Evolutionary conservation across 2,888 invertebrate species (phyloP), one percentile per base, ranked within the genome.

Genomic region (Agriopis aurantiaria): DNA sequence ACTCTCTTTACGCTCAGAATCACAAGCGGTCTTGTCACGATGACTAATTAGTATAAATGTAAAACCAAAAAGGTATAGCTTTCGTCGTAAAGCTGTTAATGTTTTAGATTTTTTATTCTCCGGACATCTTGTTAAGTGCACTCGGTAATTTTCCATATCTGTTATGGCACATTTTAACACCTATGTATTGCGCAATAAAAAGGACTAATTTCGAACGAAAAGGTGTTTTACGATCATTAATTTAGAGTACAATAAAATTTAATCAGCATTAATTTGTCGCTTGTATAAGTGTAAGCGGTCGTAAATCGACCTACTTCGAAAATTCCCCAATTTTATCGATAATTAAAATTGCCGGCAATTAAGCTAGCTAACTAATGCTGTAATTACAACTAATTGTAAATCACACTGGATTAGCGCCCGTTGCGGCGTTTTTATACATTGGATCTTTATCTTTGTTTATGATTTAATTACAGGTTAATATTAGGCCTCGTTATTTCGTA

Each of bases 301-400:
- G 87, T 91, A 91, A 90, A 91, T 78, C 79, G 79, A 78, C 74
- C 78, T 78, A 82, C 78, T 83, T 82, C 75, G 78, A 77, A 84
- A 86, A 85, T 85, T 84, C 84, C 78, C 75, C 72, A 80, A 63
- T 83, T 85, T 85, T 83, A 83, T 86, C 85, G 92, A 91, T 93
- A 94, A 94, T 93, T 94, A 93, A 91, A 91, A 92, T 91, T 86
- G 88, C 85, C 82, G 83, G 86, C 92, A 92, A 92, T 93, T 92
- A 92, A 88, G 77, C 77, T 76, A 74, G 68, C 78, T 86, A 82
- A 86, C 84, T 83, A 85, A 80, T 80, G 83, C 82, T 80, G 82
- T 92, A 91, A 92, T 91, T 92, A 92, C 87, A 82, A 82, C 80
- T 90, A 90, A 91, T 91, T 92, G 90, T 93, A 92, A 91, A 92